Percentiles rank a stretch among this genome's conserved stretches.
Conservation (phyloP, 2,888 invertebrate genomes). For the Sinelater perroti region DNA sequence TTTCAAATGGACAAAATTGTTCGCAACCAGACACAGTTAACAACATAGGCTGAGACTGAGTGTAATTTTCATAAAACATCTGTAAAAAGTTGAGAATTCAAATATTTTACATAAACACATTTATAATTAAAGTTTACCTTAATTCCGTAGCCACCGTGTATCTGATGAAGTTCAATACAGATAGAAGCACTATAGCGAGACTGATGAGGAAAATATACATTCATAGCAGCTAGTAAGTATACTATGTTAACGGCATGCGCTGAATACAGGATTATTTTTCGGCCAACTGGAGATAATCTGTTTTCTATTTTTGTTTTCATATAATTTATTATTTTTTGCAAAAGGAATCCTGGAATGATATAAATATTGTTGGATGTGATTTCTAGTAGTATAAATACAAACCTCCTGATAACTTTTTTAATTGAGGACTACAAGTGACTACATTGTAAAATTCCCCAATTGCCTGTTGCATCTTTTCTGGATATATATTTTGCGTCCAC, state of each 20-base stretch:
- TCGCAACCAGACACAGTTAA: slow-evolving; percentile 67
- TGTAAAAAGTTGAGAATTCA: too few species aligned
- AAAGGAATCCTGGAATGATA: slow-evolving; percentile 47
- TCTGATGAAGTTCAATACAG: slow-evolving; percentile 34
- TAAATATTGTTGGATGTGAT: neutral
- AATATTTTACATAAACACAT: too few species aligned
- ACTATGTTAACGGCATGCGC: slow-evolving; percentile 74
- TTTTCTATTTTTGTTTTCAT: slow-evolving; percentile 57
- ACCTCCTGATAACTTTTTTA: slow-evolving; percentile 60
- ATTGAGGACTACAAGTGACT: slow-evolving; percentile 51
- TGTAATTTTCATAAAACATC: slow-evolving; percentile 60
- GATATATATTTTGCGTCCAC: slow-evolving; percentile 57
- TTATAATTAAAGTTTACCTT: too few species aligned
- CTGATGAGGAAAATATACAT: slow-evolving; percentile 65
- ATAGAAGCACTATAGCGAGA: slow-evolving; percentile 34
- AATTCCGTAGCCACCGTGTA: slow-evolving; percentile 54
- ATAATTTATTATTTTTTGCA: slow-evolving; percentile 66
- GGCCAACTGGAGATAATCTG: slow-evolving; percentile 34
- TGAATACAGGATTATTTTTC: slow-evolving; percentile 68
- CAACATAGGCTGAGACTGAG: slow-evolving; percentile 59
- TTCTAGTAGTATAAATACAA: slow-evolving; percentile 18
- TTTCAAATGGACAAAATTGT: slow-evolving; percentile 64
- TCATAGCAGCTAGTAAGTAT: slow-evolving; percentile 66
- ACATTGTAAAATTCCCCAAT: slow-evolving; percentile 55
- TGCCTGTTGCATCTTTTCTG: slow-evolving; percentile 52